phyloP scores from a whole-genome alignment of 2,797 vertebrate genomes.

The Carcharodon carcharias region DNA sequence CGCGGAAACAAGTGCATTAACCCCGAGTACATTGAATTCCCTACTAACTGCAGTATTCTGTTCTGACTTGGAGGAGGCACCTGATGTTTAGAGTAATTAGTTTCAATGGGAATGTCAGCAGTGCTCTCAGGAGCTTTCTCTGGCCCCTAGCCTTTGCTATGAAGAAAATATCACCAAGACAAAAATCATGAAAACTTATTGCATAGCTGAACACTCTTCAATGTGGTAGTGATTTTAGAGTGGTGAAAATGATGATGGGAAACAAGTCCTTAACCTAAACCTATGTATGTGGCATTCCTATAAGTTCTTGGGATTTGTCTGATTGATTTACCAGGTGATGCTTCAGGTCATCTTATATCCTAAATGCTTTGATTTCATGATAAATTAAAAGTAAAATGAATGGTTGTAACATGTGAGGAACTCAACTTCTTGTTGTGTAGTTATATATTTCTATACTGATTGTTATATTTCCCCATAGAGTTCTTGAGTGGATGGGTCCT shows the following conservation, averaged over 20 bases:
- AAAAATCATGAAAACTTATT: conserved; percentile 49
- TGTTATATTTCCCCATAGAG: neutral
- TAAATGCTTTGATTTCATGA: neutral
- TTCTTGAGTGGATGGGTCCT: neutral
- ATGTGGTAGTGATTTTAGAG: neutral
- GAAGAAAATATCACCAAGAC: conserved; percentile 54
- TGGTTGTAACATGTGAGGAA: neutral
- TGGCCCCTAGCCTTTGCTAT: conserved; percentile 51
- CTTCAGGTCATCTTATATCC: neutral
- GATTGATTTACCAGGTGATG: neutral
- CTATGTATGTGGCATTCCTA: neutral
- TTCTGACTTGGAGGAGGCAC: conserved; percentile 50
- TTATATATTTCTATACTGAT: neutral
- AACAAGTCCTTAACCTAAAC: conserved; percentile 13
- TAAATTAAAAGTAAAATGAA: neutral
- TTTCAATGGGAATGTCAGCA: conserved; percentile 73
- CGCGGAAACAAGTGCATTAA: conserved; percentile 48
- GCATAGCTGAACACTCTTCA: conserved; percentile 43
- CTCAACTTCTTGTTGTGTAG: neutral
- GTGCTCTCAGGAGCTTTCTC: conserved; percentile 52
- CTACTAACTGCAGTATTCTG: conserved; percentile 48
- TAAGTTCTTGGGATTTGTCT: neutral
- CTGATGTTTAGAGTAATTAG: conserved; percentile 76
- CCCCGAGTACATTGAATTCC: conserved; percentile 50
- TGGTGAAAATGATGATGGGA: conserved; percentile 23